phyloP scores from a whole-genome alignment of 2,113 vertebrate genomes.

The Bujurquina vittata region DNA sequence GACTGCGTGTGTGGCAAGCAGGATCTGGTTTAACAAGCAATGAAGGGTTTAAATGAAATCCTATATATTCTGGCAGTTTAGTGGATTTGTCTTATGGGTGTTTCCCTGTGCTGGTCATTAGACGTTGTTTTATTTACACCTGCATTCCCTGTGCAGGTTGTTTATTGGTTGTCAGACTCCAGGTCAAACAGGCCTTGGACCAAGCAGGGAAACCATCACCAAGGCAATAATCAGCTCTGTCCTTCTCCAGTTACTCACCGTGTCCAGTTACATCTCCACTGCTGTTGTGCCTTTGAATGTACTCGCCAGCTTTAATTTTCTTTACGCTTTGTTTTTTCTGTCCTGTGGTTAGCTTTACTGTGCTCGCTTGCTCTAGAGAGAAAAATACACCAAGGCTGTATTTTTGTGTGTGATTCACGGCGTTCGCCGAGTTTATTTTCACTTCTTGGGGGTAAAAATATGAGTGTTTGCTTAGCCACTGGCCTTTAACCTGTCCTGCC shows the following conservation, averaged over 20 bases:
- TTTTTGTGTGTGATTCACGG: slow-evolving; percentile 51
- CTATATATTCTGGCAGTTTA: background rate
- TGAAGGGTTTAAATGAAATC: background rate
- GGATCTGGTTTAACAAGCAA: background rate
- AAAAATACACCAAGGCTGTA: background rate
- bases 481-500: slow-evolving; percentile 74
- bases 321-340: slow-evolving; percentile 39
- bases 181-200: slow-evolving; percentile 55
- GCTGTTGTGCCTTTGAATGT: slow-evolving; percentile 34
- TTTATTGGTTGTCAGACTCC: slow-evolving; percentile 47
- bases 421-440: slow-evolving; percentile 65
- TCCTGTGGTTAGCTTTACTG: slow-evolving; percentile 4
- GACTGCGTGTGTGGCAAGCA: background rate
- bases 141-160: background rate
- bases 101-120: background rate
- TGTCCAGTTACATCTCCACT: slow-evolving; percentile 65
- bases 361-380: background rate
- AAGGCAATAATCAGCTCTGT: slow-evolving; percentile 69
- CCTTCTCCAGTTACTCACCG: slow-evolving; percentile 71
- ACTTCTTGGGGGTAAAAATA: slow-evolving; percentile 51
- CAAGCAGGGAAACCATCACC: slow-evolving; percentile 57
- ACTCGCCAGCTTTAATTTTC: slow-evolving; percentile 46
- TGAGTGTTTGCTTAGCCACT: slow-evolving; percentile 68
- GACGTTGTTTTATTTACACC: slow-evolving; percentile 40
- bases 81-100: background rate